phyloP scores from a whole-genome alignment of 2,113 vertebrate species.

The Corythornis madagascariensis region DNA sequence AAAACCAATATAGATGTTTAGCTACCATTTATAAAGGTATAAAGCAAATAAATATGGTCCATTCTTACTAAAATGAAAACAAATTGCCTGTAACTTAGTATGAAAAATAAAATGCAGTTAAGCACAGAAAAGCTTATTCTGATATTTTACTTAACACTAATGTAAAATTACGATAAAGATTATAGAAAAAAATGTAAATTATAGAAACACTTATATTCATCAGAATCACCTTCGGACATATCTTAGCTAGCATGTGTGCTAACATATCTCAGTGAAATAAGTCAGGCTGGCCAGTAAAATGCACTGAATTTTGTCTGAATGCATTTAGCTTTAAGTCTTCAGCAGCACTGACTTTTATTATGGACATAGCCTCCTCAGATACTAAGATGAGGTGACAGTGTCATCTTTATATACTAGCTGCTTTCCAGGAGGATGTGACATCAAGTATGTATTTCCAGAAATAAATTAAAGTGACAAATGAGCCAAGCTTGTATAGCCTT shows the following conservation, averaged over 20 bases:
- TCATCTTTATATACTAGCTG: neutral
- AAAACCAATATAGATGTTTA: neutral
- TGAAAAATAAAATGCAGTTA: neutral
- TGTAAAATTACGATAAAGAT: neutral
- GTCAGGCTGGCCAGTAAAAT: neutral
- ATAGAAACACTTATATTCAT: neutral
- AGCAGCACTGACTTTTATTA: neutral
- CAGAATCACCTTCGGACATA: neutral
- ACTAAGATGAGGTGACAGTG: neutral
- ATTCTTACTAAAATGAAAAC: neutral
- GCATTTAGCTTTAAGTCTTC: neutral
- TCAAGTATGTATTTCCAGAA: constrained; percentile 36
- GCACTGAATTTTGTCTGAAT: neutral
- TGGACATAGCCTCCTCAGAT: neutral
- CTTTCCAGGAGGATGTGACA: constrained; percentile 31
- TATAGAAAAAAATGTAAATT: neutral
- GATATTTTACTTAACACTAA: neutral
- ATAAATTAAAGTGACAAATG: neutral
- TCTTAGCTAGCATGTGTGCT: neutral
- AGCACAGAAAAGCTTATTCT: neutral
- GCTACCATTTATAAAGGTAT: neutral
- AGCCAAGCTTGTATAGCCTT: neutral
- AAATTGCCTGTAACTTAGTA: neutral
- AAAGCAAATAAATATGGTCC: neutral
- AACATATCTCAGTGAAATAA: neutral